phyloP scores from a whole-genome alignment of 37 sponge, comb jelly and placozoan genomes.

The Haliclona indistincta region DNA sequence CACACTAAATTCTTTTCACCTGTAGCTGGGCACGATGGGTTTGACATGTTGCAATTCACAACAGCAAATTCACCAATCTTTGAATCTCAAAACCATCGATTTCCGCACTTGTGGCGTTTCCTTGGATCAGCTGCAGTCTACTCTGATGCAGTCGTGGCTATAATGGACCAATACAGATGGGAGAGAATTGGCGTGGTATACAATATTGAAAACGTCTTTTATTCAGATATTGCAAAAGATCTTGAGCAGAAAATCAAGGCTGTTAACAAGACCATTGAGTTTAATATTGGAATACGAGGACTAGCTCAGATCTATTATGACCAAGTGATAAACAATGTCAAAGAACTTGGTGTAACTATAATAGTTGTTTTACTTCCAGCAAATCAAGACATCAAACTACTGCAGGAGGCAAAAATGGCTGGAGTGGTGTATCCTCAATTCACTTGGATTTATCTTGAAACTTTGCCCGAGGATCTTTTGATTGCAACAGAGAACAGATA shows the following conservation, averaged over 20 bases:
- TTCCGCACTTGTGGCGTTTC: slow-evolving; percentile 1
- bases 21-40: background rate
- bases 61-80: background rate
- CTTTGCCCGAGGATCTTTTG: too few relatives aligned
- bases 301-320: background rate
- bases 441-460: background rate
- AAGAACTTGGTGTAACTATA: background rate
- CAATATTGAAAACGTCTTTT: background rate
- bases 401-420: background rate
- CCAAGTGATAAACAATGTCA: background rate
- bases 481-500: too few relatives aligned
- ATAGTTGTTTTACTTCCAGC: background rate
- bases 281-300: background rate
- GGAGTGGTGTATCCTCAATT: background rate
- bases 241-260: background rate
- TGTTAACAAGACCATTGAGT: background rate
- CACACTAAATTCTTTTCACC: too few relatives aligned
- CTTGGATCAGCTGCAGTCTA: background rate
- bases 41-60: background rate
- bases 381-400: background rate
- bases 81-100: background rate
- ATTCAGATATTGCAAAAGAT: background rate
- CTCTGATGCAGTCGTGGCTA: background rate
- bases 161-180: background rate
- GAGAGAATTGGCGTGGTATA: background rate